Base-by-base conservation (phyloP, 2,113 vertebrate genomes). In the Phalacrocorax pelagicus region DNA sequence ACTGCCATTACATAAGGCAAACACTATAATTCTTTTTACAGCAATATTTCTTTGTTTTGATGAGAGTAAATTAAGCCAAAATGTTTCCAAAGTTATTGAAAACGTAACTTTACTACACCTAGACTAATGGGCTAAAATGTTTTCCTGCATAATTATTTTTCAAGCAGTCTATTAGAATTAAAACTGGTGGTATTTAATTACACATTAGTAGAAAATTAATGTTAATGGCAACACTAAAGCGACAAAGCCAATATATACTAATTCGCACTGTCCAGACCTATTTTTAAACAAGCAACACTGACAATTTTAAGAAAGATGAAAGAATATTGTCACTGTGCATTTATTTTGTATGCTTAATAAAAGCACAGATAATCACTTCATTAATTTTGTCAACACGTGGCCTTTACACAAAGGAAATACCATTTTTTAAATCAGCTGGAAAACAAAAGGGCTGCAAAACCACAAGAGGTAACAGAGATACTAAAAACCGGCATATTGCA, bases 181-280 rank as follows among this genome's bases (percentile, higher is more conserved):
- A 83, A 94, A 94, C 66, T 63, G 84, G 95, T 22, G 23, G 32
- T 85, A 71, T 62, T 97, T 92, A 93, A 97, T 93, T 95, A 92
- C 82, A 90, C 63, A 78, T 95, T 93, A 95, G 47, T 67, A 96
- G 62, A 97, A 97, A 86, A 94, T 82, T 96, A 94, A 90, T 65
- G n/a, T 36, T 91, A 75, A 85, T 57, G n/a, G 81, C 80, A 96
- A 85, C 72, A 92, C 84, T 61, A 81, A 75, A 77, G 52, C 49
- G 70, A 82, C 62, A 59, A 85, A 91, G 71, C 74, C 91, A 91
- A 91, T 49, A 91, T 34, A 90, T 12, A 85, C 21, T 47, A 85
- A 92, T 77, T 77, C 74, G 58, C 73, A 71, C 21, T 66, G 42
- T 87, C 78, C 47, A 0, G 55, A 94, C 84, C 49, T 61, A 61